A percentile compares a stretch with the other conserved stretches of the same genome.
Conservation (phyloP, 1,140 invertebrate genomes). For the Pseudachorutes palmiensis region DNA sequence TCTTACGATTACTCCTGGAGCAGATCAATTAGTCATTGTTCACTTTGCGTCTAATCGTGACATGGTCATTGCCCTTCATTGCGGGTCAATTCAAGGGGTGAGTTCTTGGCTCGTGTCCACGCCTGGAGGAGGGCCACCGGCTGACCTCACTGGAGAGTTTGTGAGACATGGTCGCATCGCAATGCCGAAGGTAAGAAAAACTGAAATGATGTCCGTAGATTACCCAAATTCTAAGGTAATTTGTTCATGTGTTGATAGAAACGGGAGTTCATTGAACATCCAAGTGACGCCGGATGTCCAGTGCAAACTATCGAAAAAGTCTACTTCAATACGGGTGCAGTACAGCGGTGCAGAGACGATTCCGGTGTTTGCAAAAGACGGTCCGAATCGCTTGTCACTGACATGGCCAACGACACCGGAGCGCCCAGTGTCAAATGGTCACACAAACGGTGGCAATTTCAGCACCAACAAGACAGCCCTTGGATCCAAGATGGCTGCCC, state of each 20-base stretch:
- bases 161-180: constrained; percentile 69
- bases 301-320: constrained; percentile 35
- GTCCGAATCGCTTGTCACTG: constrained; percentile 25
- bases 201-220: constrained; percentile 19
- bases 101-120: constrained; percentile 31
- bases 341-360: constrained; percentile 7
- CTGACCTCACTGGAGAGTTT: constrained; percentile 62
- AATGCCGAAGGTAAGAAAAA: constrained; percentile 62
- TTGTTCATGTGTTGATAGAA: too few relatives aligned
- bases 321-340: constrained; percentile 33
- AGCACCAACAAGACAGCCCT: constrained; percentile 13
- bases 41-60: constrained; percentile 83
- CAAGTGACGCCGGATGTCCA: constrained; percentile 52
- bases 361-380: constrained; percentile 35
- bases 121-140: constrained; percentile 44
- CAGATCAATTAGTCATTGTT: constrained; percentile 80
- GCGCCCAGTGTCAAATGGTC: constrained; percentile 1
- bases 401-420: constrained; percentile 26
- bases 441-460: neutral
- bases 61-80: constrained; percentile 69
- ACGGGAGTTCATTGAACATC: constrained; percentile 52
- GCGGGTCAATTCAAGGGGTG: constrained; percentile 51
- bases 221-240: too few relatives aligned
- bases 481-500: constrained; percentile 11
- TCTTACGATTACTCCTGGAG: constrained; percentile 49